Base-by-base conservation (phyloP, 53 echinoderm and acorn worm genomes). In the Crossaster papposus region DNA sequence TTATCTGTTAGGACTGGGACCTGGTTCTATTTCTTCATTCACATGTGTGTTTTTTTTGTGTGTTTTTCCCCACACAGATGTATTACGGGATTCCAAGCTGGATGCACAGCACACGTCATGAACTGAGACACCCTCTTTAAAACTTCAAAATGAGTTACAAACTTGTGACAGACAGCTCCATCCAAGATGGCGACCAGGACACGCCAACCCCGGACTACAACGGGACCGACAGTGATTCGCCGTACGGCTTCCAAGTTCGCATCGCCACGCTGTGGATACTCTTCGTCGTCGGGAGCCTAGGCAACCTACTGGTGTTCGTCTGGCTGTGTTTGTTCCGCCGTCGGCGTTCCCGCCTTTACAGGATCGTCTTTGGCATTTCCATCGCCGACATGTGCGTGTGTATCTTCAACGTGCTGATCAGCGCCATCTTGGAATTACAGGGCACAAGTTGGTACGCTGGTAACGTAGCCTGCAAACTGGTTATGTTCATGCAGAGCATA, bases 371-470 rank as follows among this genome's bases (percentile, higher is more conserved):
- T 22, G 95, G 94, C 30, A 83, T 98, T 44, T 94, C 98, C 35
- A 92, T 93, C 75, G 96, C 98, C n/a, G 98, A 98, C 79, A 90
- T 98, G 64, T 90, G 90, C 71, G 98, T 98, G 5, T 98, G 98
- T 72, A 91, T 98, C 91, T 96, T 98, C 80, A 94, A 90, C 14
- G 94, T 98, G 32, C 83, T 98, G 23, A 82, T 92, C 12, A 92
- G 90, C 37, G 92, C 89, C 50, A 29, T 98, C 17, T 81, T 87
- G 50, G 94, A 94, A 65, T 26, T 86, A 28, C 90, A 94, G 83
- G 72, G 90, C 34, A 64, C 89, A 51, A 36, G 82, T 23, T 95
- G 95, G 95, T 78, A 83, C 34, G 92, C 92, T 22, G 95, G 95
- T 29, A 94, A 95, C 83, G 55, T 88, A 14, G 73, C 89, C 90